Percentiles rank a stretch among this genome's conserved stretches.
Evolutionary conservation across 2,797 vertebrate genomes (phyloP).

Genomic region (Uromys caudimaculatus): DNA sequence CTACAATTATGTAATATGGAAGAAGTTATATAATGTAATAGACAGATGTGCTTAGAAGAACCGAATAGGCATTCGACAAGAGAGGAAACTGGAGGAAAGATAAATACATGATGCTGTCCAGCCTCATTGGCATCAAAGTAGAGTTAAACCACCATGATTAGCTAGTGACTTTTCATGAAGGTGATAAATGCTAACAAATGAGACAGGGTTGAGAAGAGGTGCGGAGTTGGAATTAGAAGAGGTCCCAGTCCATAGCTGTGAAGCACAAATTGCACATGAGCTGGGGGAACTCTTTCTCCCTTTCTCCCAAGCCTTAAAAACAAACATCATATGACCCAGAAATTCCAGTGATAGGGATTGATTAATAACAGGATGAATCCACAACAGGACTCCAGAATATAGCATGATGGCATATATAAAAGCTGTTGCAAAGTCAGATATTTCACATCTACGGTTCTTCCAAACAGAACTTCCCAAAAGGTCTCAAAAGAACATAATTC

Average conservation of each 20-base stretch:
- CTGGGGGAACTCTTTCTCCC: background rate
- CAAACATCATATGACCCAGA: background rate
- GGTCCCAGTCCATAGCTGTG: background rate
- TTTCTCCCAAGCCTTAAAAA: background rate
- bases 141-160: background rate
- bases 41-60: background rate
- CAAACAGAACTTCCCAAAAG: background rate
- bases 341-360: background rate
- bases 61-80: background rate
- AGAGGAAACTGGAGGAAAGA: background rate
- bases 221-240: background rate
- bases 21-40: background rate
- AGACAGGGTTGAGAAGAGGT: background rate
- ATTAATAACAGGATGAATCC: background rate
- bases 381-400: background rate
- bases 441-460: background rate
- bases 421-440: background rate
- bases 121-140: background rate
- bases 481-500: background rate
- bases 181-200: background rate
- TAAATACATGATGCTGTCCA: background rate
- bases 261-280: background rate
- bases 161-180: background rate
- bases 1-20: background rate
- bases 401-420: background rate